A percentile compares a stretch with the other conserved stretches of the same genome.
These are phyloP conservation scores for Rhegmatorhina hoffmannsi DNA, from an alignment of 2,113 vertebrate species.

Conservation along the genomic window DNA sequence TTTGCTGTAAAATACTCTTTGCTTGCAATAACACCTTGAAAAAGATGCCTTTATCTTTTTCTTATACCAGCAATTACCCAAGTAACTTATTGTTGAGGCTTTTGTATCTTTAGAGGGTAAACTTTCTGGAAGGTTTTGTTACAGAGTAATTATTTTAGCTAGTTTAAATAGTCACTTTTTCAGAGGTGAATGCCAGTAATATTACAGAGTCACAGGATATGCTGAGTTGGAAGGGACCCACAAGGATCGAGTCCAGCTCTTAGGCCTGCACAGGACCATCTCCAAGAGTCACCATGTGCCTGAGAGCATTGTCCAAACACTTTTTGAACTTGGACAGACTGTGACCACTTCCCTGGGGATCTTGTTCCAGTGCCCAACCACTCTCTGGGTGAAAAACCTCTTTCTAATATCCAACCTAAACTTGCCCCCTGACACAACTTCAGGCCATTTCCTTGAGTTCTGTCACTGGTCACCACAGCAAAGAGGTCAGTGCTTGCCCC, in stretches of 20 bases:
- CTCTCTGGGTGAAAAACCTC: too few species aligned
- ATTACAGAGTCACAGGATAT: not conserved
- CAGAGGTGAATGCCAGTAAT: not conserved
- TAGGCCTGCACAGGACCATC: not conserved
- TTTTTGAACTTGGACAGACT: too few species aligned
- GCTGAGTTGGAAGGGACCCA: not conserved
- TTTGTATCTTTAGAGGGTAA: not conserved
- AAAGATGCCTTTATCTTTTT: not conserved
- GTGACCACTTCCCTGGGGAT: too few species aligned
- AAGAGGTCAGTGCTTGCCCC: not conserved
- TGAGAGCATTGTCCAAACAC: too few species aligned
- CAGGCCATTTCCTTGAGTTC: not conserved
- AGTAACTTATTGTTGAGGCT: not conserved
- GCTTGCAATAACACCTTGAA: not conserved
- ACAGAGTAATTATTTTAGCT: not conserved
- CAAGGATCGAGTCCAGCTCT: not conserved
- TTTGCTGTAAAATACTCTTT: not conserved
- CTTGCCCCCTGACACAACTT: too few species aligned
- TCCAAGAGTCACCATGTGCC: not conserved
- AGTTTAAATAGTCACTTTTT: not conserved
- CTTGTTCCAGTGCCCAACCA: too few species aligned
- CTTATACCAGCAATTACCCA: accelerated
- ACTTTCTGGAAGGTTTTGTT: not conserved
- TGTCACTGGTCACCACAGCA: not conserved
- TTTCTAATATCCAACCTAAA: too few species aligned